Percentiles rank a stretch among this genome's conserved stretches.
Evolutionary conservation across 2,113 vertebrate genomes (phyloP).

Genomic region (Eclectus roratus): DNA sequence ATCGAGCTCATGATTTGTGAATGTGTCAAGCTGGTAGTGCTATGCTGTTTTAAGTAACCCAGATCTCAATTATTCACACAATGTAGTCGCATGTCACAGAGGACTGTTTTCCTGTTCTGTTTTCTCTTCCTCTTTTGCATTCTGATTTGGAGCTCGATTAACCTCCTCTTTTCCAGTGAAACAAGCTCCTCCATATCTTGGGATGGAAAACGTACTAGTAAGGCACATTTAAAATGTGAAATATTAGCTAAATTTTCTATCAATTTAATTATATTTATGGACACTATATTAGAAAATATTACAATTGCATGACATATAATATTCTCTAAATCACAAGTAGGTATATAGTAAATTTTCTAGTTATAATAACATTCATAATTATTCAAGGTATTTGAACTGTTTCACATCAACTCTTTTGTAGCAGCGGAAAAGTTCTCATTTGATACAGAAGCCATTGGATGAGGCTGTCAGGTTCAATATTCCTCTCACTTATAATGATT

Average conservation of each 20-base stretch:
- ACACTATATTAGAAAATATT: background rate
- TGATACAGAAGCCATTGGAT: background rate
- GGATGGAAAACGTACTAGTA: background rate
- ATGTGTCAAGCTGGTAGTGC: background rate
- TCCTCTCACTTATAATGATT: background rate
- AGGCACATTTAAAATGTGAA: background rate
- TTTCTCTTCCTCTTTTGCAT: background rate
- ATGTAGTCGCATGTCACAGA: background rate
- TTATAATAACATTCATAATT: background rate
- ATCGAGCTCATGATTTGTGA: constrained; percentile 23
- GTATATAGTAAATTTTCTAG: background rate
- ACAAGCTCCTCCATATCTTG: background rate
- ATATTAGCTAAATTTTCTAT: background rate
- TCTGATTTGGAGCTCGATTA: background rate
- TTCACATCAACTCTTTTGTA: background rate
- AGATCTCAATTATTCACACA: background rate
- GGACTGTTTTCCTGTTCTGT: background rate
- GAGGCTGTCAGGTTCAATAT: background rate
- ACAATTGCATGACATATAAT: background rate
- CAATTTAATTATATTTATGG: background rate
- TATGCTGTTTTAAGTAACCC: constrained; percentile 21
- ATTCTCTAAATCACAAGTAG: background rate
- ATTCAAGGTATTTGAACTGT: background rate
- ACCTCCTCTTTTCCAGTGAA: background rate
- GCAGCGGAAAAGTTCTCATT: background rate